phyloP scores from a whole-genome alignment of 2,113 vertebrate genomes.

The Microtus pennsylvanicus region DNA sequence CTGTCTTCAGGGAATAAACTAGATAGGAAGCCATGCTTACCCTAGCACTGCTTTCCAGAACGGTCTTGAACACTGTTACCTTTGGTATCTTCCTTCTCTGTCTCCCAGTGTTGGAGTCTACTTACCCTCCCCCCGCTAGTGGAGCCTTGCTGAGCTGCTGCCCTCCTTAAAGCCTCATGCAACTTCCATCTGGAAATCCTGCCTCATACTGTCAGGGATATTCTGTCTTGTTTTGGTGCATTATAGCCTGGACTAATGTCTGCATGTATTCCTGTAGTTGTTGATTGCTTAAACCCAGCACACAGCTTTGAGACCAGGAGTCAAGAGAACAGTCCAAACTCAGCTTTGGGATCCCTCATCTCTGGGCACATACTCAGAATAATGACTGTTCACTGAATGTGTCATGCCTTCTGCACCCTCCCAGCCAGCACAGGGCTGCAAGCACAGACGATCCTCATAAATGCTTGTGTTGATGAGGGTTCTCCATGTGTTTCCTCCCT shows the following conservation, averaged over 20 bases:
- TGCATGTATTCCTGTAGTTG: neutral
- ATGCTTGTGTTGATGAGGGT: neutral
- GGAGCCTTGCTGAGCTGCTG: neutral
- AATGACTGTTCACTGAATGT: neutral
- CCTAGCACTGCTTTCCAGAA: neutral
- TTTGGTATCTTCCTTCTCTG: neutral
- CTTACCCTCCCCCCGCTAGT: neutral
- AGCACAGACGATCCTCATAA: neutral
- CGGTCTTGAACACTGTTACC: neutral
- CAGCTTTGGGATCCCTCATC: neutral
- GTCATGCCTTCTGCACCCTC: neutral
- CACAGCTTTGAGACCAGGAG: neutral
- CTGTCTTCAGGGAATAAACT: neutral
- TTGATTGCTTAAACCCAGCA: neutral
- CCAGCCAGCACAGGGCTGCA: neutral
- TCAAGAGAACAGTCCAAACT: neutral
- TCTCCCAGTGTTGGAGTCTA: neutral
- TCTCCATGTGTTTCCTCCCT: neutral
- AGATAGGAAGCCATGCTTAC: neutral
- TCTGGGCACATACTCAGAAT: neutral
- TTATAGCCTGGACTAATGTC: neutral
- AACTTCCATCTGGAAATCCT: neutral
- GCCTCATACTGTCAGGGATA: neutral
- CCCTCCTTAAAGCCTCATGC: neutral
- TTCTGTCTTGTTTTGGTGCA: neutral